Conservation (phyloP, 2,113 vertebrate genomes). For the Cairina moschata region DNA sequence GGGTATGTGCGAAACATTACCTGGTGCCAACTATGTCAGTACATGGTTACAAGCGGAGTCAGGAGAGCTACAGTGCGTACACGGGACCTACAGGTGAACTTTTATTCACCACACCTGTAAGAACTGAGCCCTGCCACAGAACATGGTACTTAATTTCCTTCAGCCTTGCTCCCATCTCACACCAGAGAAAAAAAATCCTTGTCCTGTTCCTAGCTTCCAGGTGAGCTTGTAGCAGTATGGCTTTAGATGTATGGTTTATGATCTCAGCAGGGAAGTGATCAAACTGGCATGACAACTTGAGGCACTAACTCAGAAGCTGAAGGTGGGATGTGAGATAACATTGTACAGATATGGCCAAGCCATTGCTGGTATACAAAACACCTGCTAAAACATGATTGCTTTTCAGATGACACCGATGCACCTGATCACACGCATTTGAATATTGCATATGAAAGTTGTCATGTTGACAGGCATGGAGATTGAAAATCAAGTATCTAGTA, state of each 20-base stretch:
- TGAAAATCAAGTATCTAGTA: neutral
- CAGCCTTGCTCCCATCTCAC: neutral
- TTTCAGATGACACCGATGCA: neutral
- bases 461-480: neutral
- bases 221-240: neutral
- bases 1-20: neutral
- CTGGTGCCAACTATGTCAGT: neutral
- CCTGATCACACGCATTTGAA: neutral
- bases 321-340: neutral
- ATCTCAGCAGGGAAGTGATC: neutral
- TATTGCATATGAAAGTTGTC: neutral
- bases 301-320: neutral
- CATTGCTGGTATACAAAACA: accelerated
- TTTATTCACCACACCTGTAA: neutral
- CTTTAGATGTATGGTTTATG: accelerated
- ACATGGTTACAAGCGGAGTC: accelerated
- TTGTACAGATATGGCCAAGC: neutral
- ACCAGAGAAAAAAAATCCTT: neutral
- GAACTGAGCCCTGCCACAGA: neutral
- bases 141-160: neutral
- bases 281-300: neutral
- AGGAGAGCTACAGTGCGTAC: accelerated
- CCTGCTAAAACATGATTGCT: neutral
- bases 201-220: neutral
- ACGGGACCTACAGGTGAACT: neutral